phyloP scores from a whole-genome alignment of 2,797 vertebrate species.

The Leuciscus waleckii region DNA sequence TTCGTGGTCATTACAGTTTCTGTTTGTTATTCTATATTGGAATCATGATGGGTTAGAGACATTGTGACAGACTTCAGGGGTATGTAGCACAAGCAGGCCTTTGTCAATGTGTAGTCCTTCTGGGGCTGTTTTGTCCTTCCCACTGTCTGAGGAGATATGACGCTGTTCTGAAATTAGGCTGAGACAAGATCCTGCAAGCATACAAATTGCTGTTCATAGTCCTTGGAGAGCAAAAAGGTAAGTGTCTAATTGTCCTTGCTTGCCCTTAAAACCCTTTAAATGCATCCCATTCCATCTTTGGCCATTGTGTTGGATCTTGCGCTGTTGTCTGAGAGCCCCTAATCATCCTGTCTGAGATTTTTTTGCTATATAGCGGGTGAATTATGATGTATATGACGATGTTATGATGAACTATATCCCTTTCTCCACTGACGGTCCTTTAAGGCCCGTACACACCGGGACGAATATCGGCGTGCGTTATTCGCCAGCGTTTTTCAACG shows the following conservation, averaged over 20 bases:
- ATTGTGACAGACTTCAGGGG: slow-evolving; percentile 7
- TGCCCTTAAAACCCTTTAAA: slow-evolving; percentile 24
- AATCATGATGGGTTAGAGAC: not conserved
- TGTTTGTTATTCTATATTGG: not conserved
- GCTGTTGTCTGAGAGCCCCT: not conserved
- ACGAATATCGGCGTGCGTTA: too few species aligned
- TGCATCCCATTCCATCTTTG: not conserved
- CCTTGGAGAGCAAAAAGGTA: slow-evolving; percentile 24
- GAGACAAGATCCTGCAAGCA: slow-evolving; percentile 31
- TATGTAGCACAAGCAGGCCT: slow-evolving; percentile 15
- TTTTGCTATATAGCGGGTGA: too few species aligned
- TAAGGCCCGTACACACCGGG: too few species aligned
- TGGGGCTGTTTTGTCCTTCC: slow-evolving; percentile 45
- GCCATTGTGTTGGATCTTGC: not conserved
- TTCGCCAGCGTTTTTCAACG: too few species aligned
- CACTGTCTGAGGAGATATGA: slow-evolving; percentile 43
- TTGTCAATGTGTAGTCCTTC: slow-evolving; percentile 30
- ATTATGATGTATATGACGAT: too few species aligned
- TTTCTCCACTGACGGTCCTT: too few species aligned
- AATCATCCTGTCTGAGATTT: not conserved
- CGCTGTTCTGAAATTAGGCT: slow-evolving; percentile 29
- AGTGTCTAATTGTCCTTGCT: slow-evolving; percentile 40
- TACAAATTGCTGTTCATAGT: slow-evolving; percentile 24
- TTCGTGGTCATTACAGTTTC: not conserved
- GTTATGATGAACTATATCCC: too few species aligned